phyloP scores from a whole-genome alignment of 2,888 invertebrate genomes.

The Pseudoips prasinana region DNA sequence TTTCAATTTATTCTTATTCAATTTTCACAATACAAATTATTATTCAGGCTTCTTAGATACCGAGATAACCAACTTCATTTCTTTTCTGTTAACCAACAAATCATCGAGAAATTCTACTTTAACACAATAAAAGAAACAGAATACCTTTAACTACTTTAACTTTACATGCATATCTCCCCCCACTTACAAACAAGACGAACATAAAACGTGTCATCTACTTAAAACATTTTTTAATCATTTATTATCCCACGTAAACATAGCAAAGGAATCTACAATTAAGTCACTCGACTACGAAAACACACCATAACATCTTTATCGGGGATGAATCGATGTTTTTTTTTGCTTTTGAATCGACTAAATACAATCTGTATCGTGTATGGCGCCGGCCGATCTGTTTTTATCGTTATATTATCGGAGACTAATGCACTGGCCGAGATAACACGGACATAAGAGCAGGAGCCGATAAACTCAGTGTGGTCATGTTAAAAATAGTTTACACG shows the following conservation, averaged over 20 bases:
- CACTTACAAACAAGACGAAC: constrained; percentile 25
- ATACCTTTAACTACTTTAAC: constrained; percentile 14
- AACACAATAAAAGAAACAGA: too few species aligned
- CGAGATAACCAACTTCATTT: too few species aligned
- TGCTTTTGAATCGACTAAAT: constrained; percentile 65
- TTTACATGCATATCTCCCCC: constrained; percentile 24
- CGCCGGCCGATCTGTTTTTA: constrained; percentile 78
- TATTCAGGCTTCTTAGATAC: too few species aligned
- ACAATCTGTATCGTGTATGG: constrained; percentile 76
- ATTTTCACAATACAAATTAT: too few species aligned
- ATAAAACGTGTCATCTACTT: constrained; percentile 37
- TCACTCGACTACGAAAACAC: constrained; percentile 65
- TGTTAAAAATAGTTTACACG: constrained; percentile 81
- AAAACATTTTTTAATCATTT: constrained; percentile 39
- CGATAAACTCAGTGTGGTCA: constrained; percentile 78
- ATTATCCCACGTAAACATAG: constrained; percentile 51
- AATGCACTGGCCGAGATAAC: constrained; percentile 78
- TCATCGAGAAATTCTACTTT: too few species aligned
- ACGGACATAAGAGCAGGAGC: constrained; percentile 75
- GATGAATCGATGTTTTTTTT: constrained; percentile 67
- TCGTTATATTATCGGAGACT: constrained; percentile 78
- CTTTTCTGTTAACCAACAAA: too few species aligned
- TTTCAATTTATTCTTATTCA: too few species aligned
- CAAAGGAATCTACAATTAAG: constrained; percentile 76
- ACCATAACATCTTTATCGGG: constrained; percentile 76